These are phyloP conservation scores for Pogonocichla stellata DNA, from an alignment of 2,113 vertebrate species.

Conservation along the genomic window DNA sequence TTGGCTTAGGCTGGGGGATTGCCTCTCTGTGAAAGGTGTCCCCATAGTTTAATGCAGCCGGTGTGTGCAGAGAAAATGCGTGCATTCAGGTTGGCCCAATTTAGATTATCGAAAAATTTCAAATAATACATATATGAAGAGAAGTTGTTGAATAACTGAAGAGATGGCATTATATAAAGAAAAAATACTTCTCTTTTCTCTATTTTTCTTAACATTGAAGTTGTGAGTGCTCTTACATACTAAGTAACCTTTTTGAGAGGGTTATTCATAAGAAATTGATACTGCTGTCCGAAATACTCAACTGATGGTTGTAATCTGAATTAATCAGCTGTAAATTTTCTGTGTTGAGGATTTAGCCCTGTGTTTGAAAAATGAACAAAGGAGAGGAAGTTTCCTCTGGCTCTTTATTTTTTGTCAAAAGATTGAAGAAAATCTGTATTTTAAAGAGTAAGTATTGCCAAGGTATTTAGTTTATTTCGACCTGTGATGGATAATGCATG, in stretches of 20 bases:
- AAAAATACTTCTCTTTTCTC: background rate
- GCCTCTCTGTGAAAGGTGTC: background rate
- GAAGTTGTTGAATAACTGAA: background rate
- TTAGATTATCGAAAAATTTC: background rate
- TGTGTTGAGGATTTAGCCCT: background rate
- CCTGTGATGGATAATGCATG: background rate
- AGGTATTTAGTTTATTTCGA: background rate
- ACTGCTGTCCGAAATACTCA: background rate
- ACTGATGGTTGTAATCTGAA: background rate
- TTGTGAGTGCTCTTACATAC: background rate
- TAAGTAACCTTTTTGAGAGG: background rate
- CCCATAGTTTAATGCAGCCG: background rate
- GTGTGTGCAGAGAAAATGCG: rapidly evolving
- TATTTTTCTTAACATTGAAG: background rate
- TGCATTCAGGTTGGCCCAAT: background rate
- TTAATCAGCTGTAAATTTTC: conserved; percentile 2
- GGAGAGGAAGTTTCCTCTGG: background rate
- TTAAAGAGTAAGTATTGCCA: background rate
- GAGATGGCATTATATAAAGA: background rate
- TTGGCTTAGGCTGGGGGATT: background rate
- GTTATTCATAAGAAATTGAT: background rate
- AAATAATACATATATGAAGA: background rate
- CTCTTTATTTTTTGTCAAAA: background rate
- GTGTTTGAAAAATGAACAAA: background rate
- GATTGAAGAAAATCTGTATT: background rate